Percentiles rank a stretch among this genome's conserved stretches.
phyloP scores from a whole-genome alignment of 1,140 invertebrate species.

The Magallana ariakensis region DNA sequence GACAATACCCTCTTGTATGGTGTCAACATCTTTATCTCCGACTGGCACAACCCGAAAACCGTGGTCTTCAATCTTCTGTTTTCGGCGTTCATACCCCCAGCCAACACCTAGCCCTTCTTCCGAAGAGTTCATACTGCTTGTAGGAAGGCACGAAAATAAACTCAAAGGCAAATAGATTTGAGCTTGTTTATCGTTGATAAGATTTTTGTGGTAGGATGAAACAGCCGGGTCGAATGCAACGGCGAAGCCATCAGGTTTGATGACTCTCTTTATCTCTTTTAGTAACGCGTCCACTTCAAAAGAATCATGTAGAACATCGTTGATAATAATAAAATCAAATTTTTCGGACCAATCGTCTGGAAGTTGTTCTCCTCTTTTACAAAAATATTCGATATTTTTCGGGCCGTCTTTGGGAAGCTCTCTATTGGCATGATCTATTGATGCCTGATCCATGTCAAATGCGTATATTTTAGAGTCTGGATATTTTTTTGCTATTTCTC shows the following conservation, averaged over 20 bases:
- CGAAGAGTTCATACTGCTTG: background rate
- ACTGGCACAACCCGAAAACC: background rate
- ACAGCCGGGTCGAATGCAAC: conserved; percentile 32
- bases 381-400: background rate
- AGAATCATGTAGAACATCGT: conserved; percentile 52
- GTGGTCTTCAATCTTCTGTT: background rate
- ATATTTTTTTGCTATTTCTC: background rate
- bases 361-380: background rate
- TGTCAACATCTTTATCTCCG: background rate
- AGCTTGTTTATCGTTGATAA: background rate
- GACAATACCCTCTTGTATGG: background rate
- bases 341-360: background rate
- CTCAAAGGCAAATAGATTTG: conserved; percentile 22
- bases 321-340: conserved; percentile 45
- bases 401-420: too few relatives aligned
- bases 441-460: background rate
- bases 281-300: background rate
- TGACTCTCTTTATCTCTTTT: conserved; percentile 29
- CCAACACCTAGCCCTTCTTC: conserved; percentile 38
- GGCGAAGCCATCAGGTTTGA: conserved; percentile 42
- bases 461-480: background rate
- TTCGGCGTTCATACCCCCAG: conserved; percentile 46
- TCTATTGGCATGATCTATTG: background rate
- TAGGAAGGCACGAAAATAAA: conserved; percentile 45
- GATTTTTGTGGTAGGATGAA: conserved; percentile 16